Evolutionary conservation across 2,888 invertebrate genomes (phyloP).

Genomic region (Pterobdella sp.): DNA sequence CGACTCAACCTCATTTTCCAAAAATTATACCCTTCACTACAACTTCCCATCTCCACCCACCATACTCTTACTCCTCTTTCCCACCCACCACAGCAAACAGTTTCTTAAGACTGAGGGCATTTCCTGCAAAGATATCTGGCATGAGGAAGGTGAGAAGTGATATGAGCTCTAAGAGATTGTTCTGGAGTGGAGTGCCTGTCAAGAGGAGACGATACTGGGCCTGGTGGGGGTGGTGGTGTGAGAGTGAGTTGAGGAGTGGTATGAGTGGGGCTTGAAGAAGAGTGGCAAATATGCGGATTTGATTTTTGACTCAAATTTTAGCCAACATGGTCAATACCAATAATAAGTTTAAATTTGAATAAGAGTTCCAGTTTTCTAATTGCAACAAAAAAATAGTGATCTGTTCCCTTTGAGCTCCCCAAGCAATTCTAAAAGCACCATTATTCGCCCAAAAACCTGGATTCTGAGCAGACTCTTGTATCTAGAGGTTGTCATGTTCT

Average conservation of each 20-base stretch:
- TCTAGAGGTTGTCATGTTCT: constrained; percentile 87
- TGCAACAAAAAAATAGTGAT: too few relatives aligned
- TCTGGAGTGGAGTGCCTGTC: constrained; percentile 92
- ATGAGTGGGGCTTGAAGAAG: neutral
- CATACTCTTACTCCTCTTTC: neutral
- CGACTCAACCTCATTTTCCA: neutral
- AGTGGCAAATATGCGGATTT: neutral
- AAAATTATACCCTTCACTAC: neutral
- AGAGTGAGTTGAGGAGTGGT: neutral
- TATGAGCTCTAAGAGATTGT: constrained; percentile 89
- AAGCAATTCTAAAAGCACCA: too few relatives aligned
- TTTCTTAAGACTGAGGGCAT: constrained; percentile 75
- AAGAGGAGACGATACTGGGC: constrained; percentile 76
- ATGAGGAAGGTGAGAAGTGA: constrained; percentile 88
- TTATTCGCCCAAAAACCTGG: constrained; percentile 58
- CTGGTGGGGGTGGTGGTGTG: constrained; percentile 35
- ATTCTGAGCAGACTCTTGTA: constrained; percentile 80
- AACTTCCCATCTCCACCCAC: neutral
- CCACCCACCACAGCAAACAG: constrained; percentile 59
- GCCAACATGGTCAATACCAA: neutral
- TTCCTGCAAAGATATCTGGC: constrained; percentile 84
- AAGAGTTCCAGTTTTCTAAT: too few relatives aligned
- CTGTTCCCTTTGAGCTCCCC: too few relatives aligned
- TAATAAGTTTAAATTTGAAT: too few relatives aligned
- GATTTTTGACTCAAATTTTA: neutral